Percentiles rank a stretch among this genome's conserved stretches.
phyloP scores from a whole-genome alignment of 2,888 invertebrate species.

The Tinea trinotella region DNA sequence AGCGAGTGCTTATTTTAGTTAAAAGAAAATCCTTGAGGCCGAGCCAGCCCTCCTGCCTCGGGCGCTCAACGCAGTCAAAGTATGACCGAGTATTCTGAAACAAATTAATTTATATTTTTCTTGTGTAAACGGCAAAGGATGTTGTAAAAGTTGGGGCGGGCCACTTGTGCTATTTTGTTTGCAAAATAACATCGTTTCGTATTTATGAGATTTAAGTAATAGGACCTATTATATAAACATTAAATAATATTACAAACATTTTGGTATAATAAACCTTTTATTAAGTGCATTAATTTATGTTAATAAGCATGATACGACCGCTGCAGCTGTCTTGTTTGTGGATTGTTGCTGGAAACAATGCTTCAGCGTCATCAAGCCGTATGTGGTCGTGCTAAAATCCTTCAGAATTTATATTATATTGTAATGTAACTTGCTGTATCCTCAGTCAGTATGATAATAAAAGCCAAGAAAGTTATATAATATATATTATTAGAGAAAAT shows the following conservation, averaged over 20 bases:
- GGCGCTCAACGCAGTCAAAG: constrained; percentile 7
- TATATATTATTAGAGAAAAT: not conserved
- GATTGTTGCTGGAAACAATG: too few relatives aligned
- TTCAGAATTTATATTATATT: too few relatives aligned
- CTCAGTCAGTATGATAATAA: too few relatives aligned
- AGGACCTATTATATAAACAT: too few relatives aligned
- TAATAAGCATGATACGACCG: too few relatives aligned
- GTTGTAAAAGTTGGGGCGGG: constrained; percentile 2
- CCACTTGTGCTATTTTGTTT: not conserved
- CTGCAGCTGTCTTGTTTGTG: too few relatives aligned
- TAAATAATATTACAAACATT: too few relatives aligned
- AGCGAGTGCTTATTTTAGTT: not conserved
- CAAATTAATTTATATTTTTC: constrained; percentile 17
- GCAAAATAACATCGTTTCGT: not conserved
- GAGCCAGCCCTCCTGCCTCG: not conserved
- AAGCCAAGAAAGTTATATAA: not conserved
- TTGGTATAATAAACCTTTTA: too few relatives aligned
- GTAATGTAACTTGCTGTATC: too few relatives aligned
- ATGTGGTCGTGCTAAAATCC: too few relatives aligned
- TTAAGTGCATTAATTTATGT: too few relatives aligned
- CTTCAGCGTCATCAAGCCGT: too few relatives aligned
- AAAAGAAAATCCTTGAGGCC: not conserved
- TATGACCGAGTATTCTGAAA: constrained; percentile 5
- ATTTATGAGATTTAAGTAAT: not conserved
- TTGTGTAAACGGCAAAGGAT: constrained; percentile 14